Evolutionary conservation across 2,888 invertebrate genomes (phyloP), one percentile per base, ranked within the genome.

Genomic region (Netelia virgata): DNA sequence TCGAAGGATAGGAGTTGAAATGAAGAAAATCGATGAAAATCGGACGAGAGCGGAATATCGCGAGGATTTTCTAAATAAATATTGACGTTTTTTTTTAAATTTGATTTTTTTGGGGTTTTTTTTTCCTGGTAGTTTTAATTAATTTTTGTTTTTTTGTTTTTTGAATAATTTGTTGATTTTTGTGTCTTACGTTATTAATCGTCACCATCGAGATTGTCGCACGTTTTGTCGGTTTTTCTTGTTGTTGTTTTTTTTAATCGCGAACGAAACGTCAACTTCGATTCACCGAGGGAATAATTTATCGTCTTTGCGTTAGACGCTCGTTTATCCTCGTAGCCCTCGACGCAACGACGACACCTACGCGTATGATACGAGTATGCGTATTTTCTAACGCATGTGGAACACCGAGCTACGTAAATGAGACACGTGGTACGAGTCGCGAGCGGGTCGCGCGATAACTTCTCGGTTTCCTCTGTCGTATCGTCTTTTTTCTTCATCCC

Each of bases 371-470:
- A 47, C 14, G 3, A 9, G 47, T 47, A 3, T 10, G 3, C 2
- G 47, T 47, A 2, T 14, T n/a, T 47, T 8, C 8, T 55, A 14
- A 50, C n/a, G 41, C 16, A 20, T 50, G 50, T 63, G 64, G 5
- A 9, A 18, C 10, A 16, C 43, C 47, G n/a, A 28, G 23, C 68
- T 68, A 78, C 59, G 70, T 23, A 70, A 69, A 63, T 75, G 18
- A 64, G 64, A 63, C 74, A 70, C 64, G 83, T 83, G 74, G 70
- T 83, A 53, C 69, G 72, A 72, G 66, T 75, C 57, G 70, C 63
- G 70, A 57, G 75, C 63, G 68, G 78, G 68, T 74, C 78, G 73
- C 63, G 63, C 80, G 75, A 75, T 79, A 79, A 20, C 79, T 63
- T 76, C 78, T 72, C 83, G 57, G 53, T 75, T 83, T 83, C 59